Conservation (phyloP, 2,888 invertebrate species). For the Mythimna loreyi region DNA sequence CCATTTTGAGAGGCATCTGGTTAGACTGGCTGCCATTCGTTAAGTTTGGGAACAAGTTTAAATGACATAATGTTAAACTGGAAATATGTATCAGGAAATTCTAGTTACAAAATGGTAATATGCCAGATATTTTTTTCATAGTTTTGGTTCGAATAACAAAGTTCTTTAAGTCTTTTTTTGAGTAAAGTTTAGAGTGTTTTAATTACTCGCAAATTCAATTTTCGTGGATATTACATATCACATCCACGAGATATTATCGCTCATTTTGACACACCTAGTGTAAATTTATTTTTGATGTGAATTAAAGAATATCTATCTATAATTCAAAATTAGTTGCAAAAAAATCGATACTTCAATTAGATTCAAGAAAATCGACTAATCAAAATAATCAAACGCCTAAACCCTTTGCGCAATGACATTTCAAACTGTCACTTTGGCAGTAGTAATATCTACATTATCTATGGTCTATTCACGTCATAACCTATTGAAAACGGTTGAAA, state of each 20-base stretch:
- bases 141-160: no score
- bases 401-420: constrained; percentile 50
- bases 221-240: no score
- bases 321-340: neutral
- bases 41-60: neutral
- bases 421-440: constrained; percentile 56
- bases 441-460: constrained; percentile 37
- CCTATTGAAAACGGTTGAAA: constrained; percentile 53
- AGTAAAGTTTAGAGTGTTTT: no score
- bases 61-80: neutral
- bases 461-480: constrained; percentile 49
- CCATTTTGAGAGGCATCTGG: neutral
- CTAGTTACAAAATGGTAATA: neutral
- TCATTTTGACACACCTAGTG: no score
- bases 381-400: constrained; percentile 22
- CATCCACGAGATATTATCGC: no score
- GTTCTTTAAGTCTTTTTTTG: no score
- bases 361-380: neutral
- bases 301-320: no score
- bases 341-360: neutral
- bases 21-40: neutral
- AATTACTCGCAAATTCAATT: no score
- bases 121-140: no score
- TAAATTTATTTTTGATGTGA: no score
- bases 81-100: neutral